These are phyloP conservation scores for Chromobotia macracanthus DNA, from an alignment of 2,797 vertebrate genomes.

Conservation along the genomic window DNA sequence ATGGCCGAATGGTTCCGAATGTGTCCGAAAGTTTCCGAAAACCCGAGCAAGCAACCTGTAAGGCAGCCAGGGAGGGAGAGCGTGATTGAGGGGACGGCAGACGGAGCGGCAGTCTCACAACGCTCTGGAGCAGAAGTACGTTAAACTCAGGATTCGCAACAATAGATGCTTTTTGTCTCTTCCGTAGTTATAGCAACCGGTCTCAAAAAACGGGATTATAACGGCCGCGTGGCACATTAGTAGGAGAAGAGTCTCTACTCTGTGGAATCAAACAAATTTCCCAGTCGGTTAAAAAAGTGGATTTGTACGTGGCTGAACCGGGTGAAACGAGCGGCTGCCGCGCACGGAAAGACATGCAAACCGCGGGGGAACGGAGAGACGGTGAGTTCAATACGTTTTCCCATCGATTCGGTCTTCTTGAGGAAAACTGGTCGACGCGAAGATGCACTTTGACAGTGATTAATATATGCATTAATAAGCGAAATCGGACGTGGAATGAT, in stretches of 20 bases:
- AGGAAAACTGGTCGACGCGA: not conserved
- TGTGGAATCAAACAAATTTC: constrained; percentile 41
- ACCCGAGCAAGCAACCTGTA: constrained; percentile 68
- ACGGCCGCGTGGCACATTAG: constrained; percentile 34
- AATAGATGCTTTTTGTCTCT: constrained; percentile 25
- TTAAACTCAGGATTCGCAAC: constrained; percentile 46
- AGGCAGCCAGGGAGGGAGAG: constrained; percentile 64
- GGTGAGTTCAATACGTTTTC: constrained; percentile 71
- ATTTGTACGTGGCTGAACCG: constrained; percentile 67
- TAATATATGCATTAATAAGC: not conserved
- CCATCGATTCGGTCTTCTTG: constrained; percentile 11
- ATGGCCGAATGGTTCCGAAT: constrained; percentile 63
- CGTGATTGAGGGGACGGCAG: constrained; percentile 66
- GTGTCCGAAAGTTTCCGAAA: constrained; percentile 69
- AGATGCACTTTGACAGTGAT: not conserved
- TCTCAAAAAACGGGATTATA: constrained; percentile 54
- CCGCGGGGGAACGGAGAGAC: constrained; percentile 72
- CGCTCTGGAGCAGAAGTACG: constrained; percentile 35
- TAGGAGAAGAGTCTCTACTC: constrained; percentile 33
- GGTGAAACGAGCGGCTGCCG: constrained; percentile 65
- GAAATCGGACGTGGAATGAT: not conserved
- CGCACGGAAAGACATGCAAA: constrained; percentile 74
- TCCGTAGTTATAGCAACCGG: not conserved
- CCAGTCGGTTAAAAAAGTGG: constrained; percentile 62
- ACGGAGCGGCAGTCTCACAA: constrained; percentile 42